phyloP scores from a whole-genome alignment of 2,888 invertebrate genomes.

The Andrena dorsata region DNA sequence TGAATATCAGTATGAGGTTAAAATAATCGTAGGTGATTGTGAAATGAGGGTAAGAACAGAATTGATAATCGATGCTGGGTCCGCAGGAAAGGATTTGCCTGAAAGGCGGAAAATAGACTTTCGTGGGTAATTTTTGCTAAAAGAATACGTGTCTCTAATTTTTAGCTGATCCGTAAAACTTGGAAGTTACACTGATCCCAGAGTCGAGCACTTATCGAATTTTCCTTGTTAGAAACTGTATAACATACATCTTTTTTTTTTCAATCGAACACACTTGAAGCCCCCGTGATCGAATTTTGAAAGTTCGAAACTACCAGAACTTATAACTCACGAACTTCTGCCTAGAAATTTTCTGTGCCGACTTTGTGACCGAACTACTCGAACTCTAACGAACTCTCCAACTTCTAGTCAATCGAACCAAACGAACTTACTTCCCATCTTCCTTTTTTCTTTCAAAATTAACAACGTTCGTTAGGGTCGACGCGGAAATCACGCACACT shows the following conservation, averaged over 20 bases:
- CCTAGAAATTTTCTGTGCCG: neutral
- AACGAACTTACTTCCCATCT: neutral
- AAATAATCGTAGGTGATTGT: too few relatives aligned
- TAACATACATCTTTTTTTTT: neutral
- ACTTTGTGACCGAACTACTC: conserved; percentile 14
- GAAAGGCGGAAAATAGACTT: neutral
- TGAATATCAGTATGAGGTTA: too few relatives aligned
- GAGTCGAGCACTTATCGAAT: neutral
- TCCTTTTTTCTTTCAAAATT: neutral
- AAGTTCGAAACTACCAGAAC: neutral
- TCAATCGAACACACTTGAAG: neutral
- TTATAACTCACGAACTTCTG: neutral
- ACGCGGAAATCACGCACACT: too few relatives aligned
- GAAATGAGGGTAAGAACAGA: too few relatives aligned
- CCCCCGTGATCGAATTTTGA: neutral
- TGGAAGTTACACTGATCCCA: neutral
- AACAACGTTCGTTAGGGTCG: neutral
- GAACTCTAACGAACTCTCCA: conserved; percentile 17
- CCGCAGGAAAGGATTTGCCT: too few relatives aligned
- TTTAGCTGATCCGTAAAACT: neutral
- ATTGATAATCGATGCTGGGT: too few relatives aligned
- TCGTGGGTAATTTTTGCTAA: neutral
- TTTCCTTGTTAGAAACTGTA: neutral
- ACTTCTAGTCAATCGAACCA: neutral
- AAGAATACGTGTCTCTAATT: neutral